Base-by-base conservation (phyloP, 2,113 vertebrate genomes). In the Lipophrys pholis region DNA sequence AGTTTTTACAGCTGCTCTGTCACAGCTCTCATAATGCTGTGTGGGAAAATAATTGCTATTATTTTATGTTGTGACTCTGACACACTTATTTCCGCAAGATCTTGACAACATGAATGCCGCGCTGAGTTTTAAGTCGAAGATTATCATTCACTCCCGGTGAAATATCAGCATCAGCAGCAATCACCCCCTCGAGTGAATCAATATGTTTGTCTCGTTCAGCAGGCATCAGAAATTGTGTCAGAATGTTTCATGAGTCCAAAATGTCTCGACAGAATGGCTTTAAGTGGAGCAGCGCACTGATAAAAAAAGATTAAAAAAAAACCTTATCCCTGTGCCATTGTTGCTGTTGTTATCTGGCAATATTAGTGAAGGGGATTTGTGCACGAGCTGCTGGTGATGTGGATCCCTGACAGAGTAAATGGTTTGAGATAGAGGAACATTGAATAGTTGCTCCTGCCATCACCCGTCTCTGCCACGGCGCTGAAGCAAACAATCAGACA, bases 361-460 rank as follows among this genome's bases (percentile, higher is more conserved):
- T 52, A 53, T 72, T 54, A 58, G 50, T 66, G 45, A 59, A 30
- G 54, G 61, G 59, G 55, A 74, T 74, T 77, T 79, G 48, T 70
- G 59, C 46, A 49, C 21, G 64, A 0, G 66, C 62, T 58, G 68
- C 56, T 73, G 63, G 66, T 57, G 77, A 60, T 84, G 56, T 71
- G 77, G 48, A 69, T 81, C 38, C 65, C 64, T 78, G 69, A 86
- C 69, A 75, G 64, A 74, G 48, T 76, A 68, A 88, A 78, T 64
- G 76, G 61, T 78, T 61, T 69, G 51, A 76, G 62, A 82, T 57
- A 50, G 53, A 86, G 60, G 39, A 67, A 66, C 69, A 76, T 3
- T 50, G 70, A 43, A 63, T 70, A 46, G 57, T 52, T 0, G 35
- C 39, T 38, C 36, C 74, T 68, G 66, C 36, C 59, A 21, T 54